Conservation (phyloP, 2,797 vertebrate genomes). For the Simalia tracyae region DNA sequence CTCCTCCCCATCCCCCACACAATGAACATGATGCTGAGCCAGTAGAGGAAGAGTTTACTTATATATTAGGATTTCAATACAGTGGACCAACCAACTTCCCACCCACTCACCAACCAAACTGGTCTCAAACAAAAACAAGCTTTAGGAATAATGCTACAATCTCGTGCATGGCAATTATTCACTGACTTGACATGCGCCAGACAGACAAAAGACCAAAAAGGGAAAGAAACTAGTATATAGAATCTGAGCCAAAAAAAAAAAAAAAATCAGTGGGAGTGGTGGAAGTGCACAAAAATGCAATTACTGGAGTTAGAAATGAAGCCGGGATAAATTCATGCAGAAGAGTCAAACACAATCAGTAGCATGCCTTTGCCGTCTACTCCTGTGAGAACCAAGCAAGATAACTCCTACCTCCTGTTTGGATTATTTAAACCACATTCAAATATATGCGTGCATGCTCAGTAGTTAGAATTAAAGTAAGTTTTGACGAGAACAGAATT, state of each 20-base stretch:
- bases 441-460: not conserved
- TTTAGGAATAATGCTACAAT: slow-evolving; percentile 43
- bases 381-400: slow-evolving; percentile 43
- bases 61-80: slow-evolving; percentile 21
- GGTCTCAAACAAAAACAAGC: slow-evolving; percentile 39
- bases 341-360: slow-evolving; percentile 2
- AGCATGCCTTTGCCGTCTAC: slow-evolving; percentile 42
- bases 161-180: slow-evolving; percentile 26
- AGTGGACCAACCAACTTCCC: slow-evolving; percentile 47
- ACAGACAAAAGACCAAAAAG: slow-evolving; percentile 38
- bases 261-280: not conserved
- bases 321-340: slow-evolving; percentile 44
- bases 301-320: not conserved
- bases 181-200: slow-evolving; percentile 61
- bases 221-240: not conserved
- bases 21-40: slow-evolving; percentile 21
- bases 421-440: not conserved
- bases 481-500: not conserved
- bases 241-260: slow-evolving; percentile 11
- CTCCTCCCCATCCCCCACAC: not conserved
- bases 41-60: slow-evolving; percentile 53
- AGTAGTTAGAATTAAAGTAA: not conserved
- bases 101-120: slow-evolving; percentile 26
- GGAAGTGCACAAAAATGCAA: slow-evolving; percentile 8
- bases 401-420: not conserved